phyloP scores from a whole-genome alignment of 2,113 vertebrate genomes.

The Neotoma lepida region DNA sequence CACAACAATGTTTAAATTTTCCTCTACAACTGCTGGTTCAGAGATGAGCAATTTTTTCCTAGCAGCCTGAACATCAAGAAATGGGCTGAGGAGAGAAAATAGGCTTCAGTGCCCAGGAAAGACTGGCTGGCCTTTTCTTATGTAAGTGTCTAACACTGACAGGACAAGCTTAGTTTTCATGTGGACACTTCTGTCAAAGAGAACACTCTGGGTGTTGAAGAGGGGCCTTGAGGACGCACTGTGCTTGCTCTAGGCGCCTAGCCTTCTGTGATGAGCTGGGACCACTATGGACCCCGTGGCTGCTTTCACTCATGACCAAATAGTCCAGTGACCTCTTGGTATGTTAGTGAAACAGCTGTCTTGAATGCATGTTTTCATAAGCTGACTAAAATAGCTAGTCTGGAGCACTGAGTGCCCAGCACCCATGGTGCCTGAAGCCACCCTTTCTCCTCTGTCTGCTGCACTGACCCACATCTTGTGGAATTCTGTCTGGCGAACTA shows the following conservation, averaged over 20 bases:
- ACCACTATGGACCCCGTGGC: neutral
- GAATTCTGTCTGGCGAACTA: constrained; percentile 32
- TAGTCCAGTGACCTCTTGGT: neutral
- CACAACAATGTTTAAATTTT: neutral
- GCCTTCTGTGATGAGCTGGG: neutral
- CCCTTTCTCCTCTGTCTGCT: constrained; percentile 27
- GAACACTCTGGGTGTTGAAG: neutral
- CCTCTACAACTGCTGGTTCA: neutral
- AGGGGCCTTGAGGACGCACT: neutral
- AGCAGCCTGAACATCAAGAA: neutral
- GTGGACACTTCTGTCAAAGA: constrained; percentile 28
- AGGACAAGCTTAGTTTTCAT: neutral
- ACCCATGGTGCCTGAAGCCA: neutral
- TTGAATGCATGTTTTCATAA: neutral
- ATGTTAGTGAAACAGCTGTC: neutral
- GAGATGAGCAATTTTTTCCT: constrained; percentile 48
- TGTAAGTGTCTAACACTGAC: neutral
- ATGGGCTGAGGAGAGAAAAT: neutral
- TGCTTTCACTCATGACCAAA: neutral
- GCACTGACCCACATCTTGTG: neutral
- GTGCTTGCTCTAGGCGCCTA: neutral
- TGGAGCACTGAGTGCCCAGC: neutral
- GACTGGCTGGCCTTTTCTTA: constrained; percentile 4
- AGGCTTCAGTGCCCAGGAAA: neutral
- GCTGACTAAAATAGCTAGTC: neutral